phyloP scores from a whole-genome alignment of 2,888 invertebrate genomes.

The Tillus elongatus region DNA sequence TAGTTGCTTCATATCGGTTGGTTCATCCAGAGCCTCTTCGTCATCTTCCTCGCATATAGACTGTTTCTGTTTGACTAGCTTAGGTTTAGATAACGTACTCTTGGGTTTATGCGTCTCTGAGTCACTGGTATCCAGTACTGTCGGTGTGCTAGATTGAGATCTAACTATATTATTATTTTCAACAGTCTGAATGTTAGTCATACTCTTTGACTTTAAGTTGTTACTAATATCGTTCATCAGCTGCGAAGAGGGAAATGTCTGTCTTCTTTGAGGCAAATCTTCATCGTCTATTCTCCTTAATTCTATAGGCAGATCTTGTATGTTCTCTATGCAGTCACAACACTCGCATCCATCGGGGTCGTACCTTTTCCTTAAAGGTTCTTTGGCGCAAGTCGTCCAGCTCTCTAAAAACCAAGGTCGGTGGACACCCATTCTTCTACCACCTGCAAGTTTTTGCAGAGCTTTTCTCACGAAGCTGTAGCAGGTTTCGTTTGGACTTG shows the following conservation, averaged over 20 bases:
- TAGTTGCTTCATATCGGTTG: slow-evolving; percentile 60
- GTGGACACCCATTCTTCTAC: slow-evolving; percentile 45
- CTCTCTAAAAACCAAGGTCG: slow-evolving; percentile 71
- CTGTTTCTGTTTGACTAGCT: slow-evolving; percentile 78
- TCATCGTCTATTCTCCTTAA: slow-evolving; percentile 67
- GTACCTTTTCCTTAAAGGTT: slow-evolving; percentile 38
- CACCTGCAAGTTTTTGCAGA: slow-evolving; percentile 71
- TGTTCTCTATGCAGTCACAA: slow-evolving; percentile 49
- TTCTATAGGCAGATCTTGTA: slow-evolving; percentile 80
- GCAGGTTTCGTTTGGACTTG: slow-evolving; percentile 88
- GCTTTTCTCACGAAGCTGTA: slow-evolving; percentile 88
- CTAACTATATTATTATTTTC: slow-evolving; percentile 58
- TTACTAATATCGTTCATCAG: slow-evolving; percentile 40
- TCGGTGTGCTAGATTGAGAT: slow-evolving; percentile 17
- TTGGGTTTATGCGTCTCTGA: slow-evolving; percentile 9
- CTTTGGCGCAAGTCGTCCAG: slow-evolving; percentile 50
- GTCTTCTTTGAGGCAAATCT: slow-evolving; percentile 47
- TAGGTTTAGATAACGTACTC: slow-evolving; percentile 47
- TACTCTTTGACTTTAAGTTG: slow-evolving; percentile 70
- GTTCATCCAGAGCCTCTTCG: slow-evolving; percentile 55
- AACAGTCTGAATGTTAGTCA: slow-evolving; percentile 72
- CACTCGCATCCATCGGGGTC: slow-evolving; percentile 52
- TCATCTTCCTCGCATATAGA: slow-evolving; percentile 69
- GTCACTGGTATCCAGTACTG: slow-evolving; percentile 19
- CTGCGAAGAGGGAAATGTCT: slow-evolving; percentile 45